Evolutionary conservation across 2,888 invertebrate species (phyloP).

Genomic region (Hipparchia sbordonii): DNA sequence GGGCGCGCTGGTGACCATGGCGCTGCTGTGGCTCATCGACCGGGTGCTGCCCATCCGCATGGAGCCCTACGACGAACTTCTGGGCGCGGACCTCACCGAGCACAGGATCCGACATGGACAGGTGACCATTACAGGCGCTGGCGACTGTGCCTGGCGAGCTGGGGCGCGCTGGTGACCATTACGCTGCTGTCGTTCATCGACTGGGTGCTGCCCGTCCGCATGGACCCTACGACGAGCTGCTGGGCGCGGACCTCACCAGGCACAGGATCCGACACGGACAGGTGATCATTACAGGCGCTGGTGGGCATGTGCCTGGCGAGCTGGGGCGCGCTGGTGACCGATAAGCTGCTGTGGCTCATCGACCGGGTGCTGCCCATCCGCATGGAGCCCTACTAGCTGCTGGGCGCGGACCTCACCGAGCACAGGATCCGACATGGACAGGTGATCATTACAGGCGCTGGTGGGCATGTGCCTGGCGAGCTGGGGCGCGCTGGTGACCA

Average conservation of each 20-base stretch:
- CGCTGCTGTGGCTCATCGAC: slow-evolving; percentile 90
- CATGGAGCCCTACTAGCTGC: slow-evolving; percentile 92
- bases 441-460: slow-evolving; percentile 84
- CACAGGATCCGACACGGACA: slow-evolving; percentile 88
- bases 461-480: slow-evolving; percentile 85
- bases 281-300: slow-evolving; percentile 57
- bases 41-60: slow-evolving; percentile 92
- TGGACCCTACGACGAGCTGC: slow-evolving; percentile 93
- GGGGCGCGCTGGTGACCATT: slow-evolving; percentile 89
- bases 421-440: slow-evolving; percentile 90
- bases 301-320: slow-evolving; percentile 77
- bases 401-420: slow-evolving; percentile 95
- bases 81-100: slow-evolving; percentile 95
- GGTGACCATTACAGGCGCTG: slow-evolving; percentile 84
- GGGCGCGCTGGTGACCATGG: slow-evolving; percentile 88
- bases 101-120: slow-evolving; percentile 90
- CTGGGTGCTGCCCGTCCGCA: slow-evolving; percentile 90
- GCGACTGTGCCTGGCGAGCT: slow-evolving; percentile 86
- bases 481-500: slow-evolving; percentile 90
- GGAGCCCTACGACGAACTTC: slow-evolving; percentile 91
- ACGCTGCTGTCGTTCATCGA: slow-evolving; percentile 90
- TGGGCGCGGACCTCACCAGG: slow-evolving; percentile 95
- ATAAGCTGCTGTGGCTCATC: slow-evolving; percentile 89
- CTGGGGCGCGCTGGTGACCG: slow-evolving; percentile 90
- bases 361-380: slow-evolving; percentile 91